Evolutionary conservation across 2,797 vertebrate species (phyloP).

Genomic region (Myotis vivesi): DNA sequence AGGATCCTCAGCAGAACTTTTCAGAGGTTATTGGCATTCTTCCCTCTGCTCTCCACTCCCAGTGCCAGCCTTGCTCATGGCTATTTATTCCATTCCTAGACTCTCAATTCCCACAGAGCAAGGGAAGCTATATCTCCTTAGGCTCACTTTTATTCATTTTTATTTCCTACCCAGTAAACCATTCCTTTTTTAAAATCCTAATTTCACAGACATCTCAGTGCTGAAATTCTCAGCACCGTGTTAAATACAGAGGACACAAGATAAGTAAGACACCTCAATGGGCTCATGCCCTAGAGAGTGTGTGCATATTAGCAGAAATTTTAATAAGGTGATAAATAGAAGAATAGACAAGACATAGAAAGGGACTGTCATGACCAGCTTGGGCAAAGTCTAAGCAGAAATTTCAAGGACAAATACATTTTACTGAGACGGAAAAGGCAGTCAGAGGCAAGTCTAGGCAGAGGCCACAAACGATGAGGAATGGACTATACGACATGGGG

Average conservation of each 20-base stretch:
- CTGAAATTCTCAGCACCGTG: not conserved
- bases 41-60: not conserved
- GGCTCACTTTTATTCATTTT: not conserved
- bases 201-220: not conserved
- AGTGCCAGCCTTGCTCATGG: not conserved
- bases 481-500: not conserved
- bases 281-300: not conserved
- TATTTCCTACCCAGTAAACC: slow-evolving; percentile 7
- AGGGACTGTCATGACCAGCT: not conserved
- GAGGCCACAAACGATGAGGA: not conserved
- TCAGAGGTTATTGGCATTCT: not conserved
- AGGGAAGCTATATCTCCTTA: not conserved
- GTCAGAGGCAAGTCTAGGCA: not conserved
- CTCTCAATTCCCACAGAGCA: not conserved
- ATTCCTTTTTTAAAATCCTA: not conserved
- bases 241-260: not conserved
- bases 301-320: not conserved
- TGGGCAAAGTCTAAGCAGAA: not conserved
- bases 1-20: not conserved
- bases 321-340: not conserved
- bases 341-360: not conserved
- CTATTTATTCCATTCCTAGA: not conserved
- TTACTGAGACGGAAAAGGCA: not conserved
- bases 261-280: not conserved
- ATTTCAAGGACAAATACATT: slow-evolving; percentile 13